Evolutionary conservation across 2,113 vertebrate genomes (phyloP), one percentile per base, ranked within the genome.

Genomic region (Microtus pennsylvanicus): DNA sequence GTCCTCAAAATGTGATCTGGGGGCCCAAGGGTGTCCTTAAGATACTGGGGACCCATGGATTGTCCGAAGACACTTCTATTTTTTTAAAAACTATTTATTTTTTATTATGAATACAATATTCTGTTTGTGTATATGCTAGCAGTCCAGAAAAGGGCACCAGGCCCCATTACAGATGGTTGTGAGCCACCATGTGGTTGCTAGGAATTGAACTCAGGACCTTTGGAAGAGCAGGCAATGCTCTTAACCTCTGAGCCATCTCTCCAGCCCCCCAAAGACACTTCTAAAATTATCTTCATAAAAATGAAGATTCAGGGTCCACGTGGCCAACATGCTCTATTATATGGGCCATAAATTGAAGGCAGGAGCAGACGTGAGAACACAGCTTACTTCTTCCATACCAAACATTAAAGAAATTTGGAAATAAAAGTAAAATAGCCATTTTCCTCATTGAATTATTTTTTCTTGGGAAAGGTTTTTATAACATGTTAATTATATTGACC

Each of bases 401-500:
- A 24, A 76, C 52, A 91, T 69, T 74, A 83, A 87, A 72, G 82
- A 76, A 22, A 38, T 74, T 67, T 86, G 26, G 19, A 58, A 55
- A 42, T 17, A 63, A 94, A 95, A 65, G 42, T 50, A 26, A 45
- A 92, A 45, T 38, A 67, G 12, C 67, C 19, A 77, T 19, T 63
- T 22, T 93, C 70, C 19, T 77, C 16, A 90, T 69, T 63, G 70
- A 92, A 33, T 95, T 90, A 75, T 67, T 96, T 80, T 74, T 6
- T 55, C 96, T 96, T 96, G 38, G 35, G 82, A 91, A 93, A 72
- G 16, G 35, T 94, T 74, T 95, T 94, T 50, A 42, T 89, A 91
- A 86, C n/a, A 28, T 7, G 8, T 77, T 82, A 35, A 82, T 86
- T 89, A 42, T 96, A 26, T 55, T 70, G 91, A 69, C 26, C 28